Evolutionary conservation across 53 echinoderm and acorn worm species (phyloP), one percentile per base, ranked within the genome.

Genomic region (Temnopleurus reevesii): DNA sequence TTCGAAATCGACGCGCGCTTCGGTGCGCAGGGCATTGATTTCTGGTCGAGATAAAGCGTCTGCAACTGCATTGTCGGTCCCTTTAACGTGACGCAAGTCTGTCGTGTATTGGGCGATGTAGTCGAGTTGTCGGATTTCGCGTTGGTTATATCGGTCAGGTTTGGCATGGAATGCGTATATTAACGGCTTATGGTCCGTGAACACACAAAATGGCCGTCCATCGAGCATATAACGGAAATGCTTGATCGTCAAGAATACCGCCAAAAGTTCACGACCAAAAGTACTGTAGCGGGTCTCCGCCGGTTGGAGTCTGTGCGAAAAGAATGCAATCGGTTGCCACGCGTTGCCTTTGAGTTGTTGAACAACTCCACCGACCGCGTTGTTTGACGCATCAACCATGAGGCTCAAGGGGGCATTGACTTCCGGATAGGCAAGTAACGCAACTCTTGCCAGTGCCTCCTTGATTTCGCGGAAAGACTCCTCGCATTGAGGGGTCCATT

Each of bases 281-380:
- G 60, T n/a, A 60, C 60, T 60, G 60, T 92, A 92, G 8, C 49
- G 47, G 38, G 34, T 59, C n/a, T 92, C 92, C 26, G 89, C 89
- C 24, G 89, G 89, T 44, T 92, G 92, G 38, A 92, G 63, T 23
- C 34, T 53, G 34, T 56, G 30, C 33, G 91, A 91, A 30, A 77
- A 92, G 82, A 92, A 89, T 27, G 92, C 51, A 4, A 92, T 44
- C 18, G 92, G 92, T 38, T 90, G 79, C 90, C 92, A 92, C 0
- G 44, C 77, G 19, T 51, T 77, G n/a, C 77, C 18, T 0, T 89
- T 23, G 9, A 8, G 51, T 55, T 93, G 93, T 49, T 91, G 93
- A 1, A 91, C 45, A 4, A 45, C 81, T 82, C 87, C 30, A 19
- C 91, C 91, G 2, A 71, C 34, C 4, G 49, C 90, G 1, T 13